Conservation (phyloP, 2,113 vertebrate genomes). For the Mormyrus iriodes region DNA sequence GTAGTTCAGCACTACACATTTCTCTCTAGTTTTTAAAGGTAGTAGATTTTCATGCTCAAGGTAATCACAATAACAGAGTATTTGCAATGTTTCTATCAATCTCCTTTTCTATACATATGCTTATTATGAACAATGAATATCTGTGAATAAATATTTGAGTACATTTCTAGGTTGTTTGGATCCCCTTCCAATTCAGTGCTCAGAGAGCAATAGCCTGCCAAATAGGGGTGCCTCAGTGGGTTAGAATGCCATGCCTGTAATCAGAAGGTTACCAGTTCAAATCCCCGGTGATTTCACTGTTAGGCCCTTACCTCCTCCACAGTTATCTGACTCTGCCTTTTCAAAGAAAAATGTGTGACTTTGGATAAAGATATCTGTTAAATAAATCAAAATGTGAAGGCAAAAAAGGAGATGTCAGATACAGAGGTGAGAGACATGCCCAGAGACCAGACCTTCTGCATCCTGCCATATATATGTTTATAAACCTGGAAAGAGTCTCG, state of each 20-base stretch:
- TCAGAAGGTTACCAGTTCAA: not conserved
- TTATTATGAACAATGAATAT: not conserved
- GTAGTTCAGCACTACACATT: not conserved
- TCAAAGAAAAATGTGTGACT: not conserved
- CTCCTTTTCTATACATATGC: not conserved
- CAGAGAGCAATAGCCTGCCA: not conserved
- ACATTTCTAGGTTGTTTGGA: not conserved
- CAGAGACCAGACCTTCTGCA: not conserved
- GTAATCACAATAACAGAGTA: not conserved
- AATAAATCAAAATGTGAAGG: not conserved
- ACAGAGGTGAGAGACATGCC: not conserved
- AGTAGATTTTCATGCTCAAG: too few relatives aligned
- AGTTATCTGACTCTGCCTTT: not conserved
- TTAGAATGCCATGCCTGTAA: not conserved
- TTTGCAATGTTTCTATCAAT: not conserved
- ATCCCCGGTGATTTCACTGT: not conserved
- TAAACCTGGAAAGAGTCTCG: not conserved
- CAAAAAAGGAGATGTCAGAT: not conserved
- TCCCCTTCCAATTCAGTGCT: not conserved
- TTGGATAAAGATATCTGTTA: not conserved
- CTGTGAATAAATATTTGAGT: not conserved
- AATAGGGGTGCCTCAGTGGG: not conserved
- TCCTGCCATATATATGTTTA: not conserved
- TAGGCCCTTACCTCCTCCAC: not conserved
- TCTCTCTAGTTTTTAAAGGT: not conserved